Conservation (phyloP, 2,888 invertebrate genomes). For the Stenolophus ochropezus region DNA sequence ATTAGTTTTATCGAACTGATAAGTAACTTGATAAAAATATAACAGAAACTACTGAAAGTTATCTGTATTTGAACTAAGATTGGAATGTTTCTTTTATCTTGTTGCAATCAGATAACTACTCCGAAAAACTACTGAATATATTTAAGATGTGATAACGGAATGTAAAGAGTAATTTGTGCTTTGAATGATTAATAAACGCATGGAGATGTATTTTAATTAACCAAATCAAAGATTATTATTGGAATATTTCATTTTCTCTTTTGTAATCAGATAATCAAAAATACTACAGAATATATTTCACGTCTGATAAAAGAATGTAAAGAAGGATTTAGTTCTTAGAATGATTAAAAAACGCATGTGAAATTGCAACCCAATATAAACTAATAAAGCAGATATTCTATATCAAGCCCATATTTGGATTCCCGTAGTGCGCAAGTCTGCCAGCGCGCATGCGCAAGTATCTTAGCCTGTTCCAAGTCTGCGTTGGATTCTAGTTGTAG, state of each 20-base stretch:
- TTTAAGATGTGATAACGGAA: no score
- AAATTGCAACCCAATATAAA: conserved; percentile 59
- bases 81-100: neutral
- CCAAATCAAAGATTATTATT: no score
- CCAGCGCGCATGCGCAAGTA: conserved; percentile 61
- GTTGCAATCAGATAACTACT: neutral
- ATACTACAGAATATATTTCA: no score
- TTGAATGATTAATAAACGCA: no score
- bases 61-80: neutral
- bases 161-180: no score
- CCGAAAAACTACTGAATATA: neutral
- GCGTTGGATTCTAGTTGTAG: conserved; percentile 48
- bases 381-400: conserved; percentile 53
- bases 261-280: no score
- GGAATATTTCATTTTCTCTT: no score
- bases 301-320: no score
- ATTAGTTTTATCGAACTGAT: conserved; percentile 6
- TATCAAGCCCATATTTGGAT: conserved; percentile 65
- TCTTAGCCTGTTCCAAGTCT: neutral
- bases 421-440: conserved; percentile 66
- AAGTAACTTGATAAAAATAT: conserved; percentile 20
- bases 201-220: no score
- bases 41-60: neutral
- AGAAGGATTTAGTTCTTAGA: no score
- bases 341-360: neutral